Evolutionary conservation across 2,797 vertebrate species (phyloP), one percentile per base, ranked within the genome.

Genomic region (Pangasius larnaudii): DNA sequence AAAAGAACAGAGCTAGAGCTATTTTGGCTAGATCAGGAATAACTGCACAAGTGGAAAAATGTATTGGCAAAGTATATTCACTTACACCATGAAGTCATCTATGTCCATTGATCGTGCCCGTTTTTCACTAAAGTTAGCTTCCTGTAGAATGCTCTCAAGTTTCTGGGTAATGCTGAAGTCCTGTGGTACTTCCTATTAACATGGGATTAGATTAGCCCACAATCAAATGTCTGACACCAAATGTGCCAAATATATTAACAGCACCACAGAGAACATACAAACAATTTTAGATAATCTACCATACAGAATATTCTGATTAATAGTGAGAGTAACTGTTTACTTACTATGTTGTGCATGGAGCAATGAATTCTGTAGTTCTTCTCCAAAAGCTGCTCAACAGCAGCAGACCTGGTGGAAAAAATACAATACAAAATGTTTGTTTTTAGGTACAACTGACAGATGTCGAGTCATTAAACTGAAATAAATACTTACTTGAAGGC

Each of bases 361-460:
- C 98, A 99, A 93, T 99, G 98, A 91, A 99, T 98, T 94, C 96
- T 96, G 92, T 99, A 99, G 94, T 99, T 99, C 93, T 98, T 98
- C 91, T 99, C 99, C 93, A 99, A 91, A 82, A 99, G 95, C 91
- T 98, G 97, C 88, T 98, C 97, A 33, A 99, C 98, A 30, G 98
- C 98, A 89, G 93, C 92, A 87, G 98, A 99, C 89, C 98, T 99
- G 53, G 36, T 36, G 71, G 5, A 24, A 8, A 61, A 39, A 51
- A 77, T 3, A 16, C 53, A 5, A 14, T 53, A 33, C n/a, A 53
- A 42, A 8, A 65, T 53, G 3, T 19, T 27, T 88, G 14, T 59
- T 86, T 0, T 51, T 77, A 72, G 27, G 63, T 63, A 39, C 18
- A 59, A 46, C 16, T 39, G 56, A 74, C 80, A 71, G 49, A 67